These are phyloP conservation scores for Barbus barbus DNA, from an alignment of 2,113 vertebrate species.

Conservation along the genomic window DNA sequence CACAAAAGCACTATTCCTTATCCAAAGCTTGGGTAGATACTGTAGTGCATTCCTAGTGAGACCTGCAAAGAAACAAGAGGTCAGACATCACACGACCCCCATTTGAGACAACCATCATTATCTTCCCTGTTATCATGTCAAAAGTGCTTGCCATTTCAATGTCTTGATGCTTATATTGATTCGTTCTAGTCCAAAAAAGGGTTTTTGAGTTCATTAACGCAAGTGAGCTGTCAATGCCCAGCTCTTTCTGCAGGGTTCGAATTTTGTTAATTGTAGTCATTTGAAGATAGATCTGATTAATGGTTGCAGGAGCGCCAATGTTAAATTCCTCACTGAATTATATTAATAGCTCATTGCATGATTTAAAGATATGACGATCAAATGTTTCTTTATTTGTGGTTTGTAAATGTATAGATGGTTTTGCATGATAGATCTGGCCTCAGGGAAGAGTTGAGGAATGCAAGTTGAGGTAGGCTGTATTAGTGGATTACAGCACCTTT, in stretches of 20 bases:
- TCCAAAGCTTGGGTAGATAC: neutral
- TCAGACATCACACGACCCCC: constrained; percentile 13
- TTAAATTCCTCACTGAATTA: neutral
- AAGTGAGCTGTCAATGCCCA: neutral
- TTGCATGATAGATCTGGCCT: neutral
- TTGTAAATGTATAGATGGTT: neutral
- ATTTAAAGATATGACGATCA: neutral
- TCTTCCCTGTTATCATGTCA: neutral
- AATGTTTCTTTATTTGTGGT: neutral
- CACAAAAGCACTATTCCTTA: constrained; percentile 23
- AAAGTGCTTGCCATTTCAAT: constrained; percentile 13
- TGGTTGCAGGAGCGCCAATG: neutral
- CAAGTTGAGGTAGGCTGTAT: neutral
- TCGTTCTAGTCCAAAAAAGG: neutral
- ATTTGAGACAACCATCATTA: neutral
- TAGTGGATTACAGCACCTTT: neutral
- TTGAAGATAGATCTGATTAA: neutral
- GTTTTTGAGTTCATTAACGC: neutral
- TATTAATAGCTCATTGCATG: neutral
- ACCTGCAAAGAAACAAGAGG: constrained; percentile 3
- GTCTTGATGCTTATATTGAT: constrained; percentile 9
- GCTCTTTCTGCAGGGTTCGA: neutral
- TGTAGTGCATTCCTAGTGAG: neutral
- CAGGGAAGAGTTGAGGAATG: neutral
- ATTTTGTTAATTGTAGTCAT: neutral